phyloP scores from a whole-genome alignment of 1,140 invertebrate genomes.

The Drosophila orosa region DNA sequence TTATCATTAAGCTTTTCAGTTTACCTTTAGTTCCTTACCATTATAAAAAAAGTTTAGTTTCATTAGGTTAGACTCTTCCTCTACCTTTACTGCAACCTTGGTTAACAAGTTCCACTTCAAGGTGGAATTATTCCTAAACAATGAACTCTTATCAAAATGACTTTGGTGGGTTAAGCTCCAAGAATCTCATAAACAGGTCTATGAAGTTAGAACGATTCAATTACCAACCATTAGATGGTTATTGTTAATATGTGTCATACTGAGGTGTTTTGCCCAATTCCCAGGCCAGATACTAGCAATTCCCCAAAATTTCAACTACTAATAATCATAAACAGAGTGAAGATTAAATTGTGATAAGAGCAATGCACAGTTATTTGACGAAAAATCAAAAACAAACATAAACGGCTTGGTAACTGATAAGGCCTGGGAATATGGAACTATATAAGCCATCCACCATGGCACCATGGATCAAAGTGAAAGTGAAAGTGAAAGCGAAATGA shows the following conservation, averaged over 20 bases:
- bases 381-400: constrained; percentile 51
- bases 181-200: constrained; percentile 12
- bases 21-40: not conserved
- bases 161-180: constrained; percentile 27
- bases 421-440: constrained; percentile 37
- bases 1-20: not conserved
- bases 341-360: constrained; percentile 52
- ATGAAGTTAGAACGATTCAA: constrained; percentile 35
- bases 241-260: constrained; percentile 46
- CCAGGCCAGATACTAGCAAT: constrained; percentile 40
- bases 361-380: constrained; percentile 13
- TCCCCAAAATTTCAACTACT: constrained; percentile 50
- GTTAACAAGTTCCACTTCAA: constrained; percentile 2
- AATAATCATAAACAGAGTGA: constrained; percentile 41
- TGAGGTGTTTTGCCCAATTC: constrained; percentile 33
- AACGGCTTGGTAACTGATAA: constrained; percentile 32
- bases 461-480: constrained; percentile 39
- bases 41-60: no score
- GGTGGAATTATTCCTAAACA: constrained; percentile 1
- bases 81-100: constrained; percentile 14
- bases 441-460: constrained; percentile 45
- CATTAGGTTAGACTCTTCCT: not conserved
- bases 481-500: constrained; percentile 47
- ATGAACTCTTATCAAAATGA: constrained; percentile 39
- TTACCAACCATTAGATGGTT: constrained; percentile 25